phyloP scores from a whole-genome alignment of 2,113 vertebrate genomes.

The Ailurus styani region DNA sequence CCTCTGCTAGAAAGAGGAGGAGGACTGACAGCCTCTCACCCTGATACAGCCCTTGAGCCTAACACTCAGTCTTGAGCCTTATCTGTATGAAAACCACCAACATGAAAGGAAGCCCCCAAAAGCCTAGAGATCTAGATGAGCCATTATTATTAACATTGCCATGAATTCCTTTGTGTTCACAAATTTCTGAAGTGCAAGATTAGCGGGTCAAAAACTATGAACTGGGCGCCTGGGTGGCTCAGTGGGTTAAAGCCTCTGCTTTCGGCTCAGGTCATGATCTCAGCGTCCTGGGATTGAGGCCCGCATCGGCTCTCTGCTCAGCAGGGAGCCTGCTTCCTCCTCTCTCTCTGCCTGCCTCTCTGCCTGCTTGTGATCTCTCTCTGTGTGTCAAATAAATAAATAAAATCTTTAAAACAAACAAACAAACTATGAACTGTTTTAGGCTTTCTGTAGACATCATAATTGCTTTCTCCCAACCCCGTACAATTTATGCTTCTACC shows the following conservation, averaged over 20 bases:
- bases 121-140: background rate
- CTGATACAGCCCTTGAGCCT: background rate
- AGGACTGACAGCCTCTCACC: background rate
- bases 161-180: background rate
- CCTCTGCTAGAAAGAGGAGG: background rate
- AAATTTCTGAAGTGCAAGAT: background rate
- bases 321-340: no score
- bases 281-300: no score
- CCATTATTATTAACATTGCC: background rate
- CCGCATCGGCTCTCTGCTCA: no score
- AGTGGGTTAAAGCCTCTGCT: no score
- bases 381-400: no score
- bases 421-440: background rate
- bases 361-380: no score
- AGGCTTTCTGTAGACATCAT: background rate
- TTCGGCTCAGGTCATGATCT: no score
- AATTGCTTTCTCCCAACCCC: background rate
- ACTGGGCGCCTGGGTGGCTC: no score
- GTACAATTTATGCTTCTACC: background rate
- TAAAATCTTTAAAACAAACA: no score
- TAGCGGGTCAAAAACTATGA: background rate
- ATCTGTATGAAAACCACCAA: background rate
- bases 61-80: background rate
- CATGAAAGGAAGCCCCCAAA: background rate
- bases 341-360: no score